Evolutionary conservation across 1,140 invertebrate species (phyloP).

Genomic region (Apis dorsata): DNA sequence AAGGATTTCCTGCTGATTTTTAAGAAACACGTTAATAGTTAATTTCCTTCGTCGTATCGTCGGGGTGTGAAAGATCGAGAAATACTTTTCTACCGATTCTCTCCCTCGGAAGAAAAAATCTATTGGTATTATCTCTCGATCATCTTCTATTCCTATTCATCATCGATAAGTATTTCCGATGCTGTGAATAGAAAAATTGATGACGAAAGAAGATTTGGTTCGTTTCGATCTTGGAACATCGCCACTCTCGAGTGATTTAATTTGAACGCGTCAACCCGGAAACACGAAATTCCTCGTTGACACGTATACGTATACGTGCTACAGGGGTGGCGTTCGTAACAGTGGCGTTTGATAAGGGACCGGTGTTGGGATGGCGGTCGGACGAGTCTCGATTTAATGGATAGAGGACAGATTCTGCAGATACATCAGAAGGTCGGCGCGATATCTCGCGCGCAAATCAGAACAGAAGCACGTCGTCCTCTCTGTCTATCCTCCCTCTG

Average conservation of each 20-base stretch:
- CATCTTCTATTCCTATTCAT: too few relatives aligned
- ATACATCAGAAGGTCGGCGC: slow-evolving; percentile 73
- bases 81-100: too few relatives aligned
- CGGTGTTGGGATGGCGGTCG: slow-evolving; percentile 37
- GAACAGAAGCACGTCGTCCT: slow-evolving; percentile 72
- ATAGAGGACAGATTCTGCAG: slow-evolving; percentile 76
- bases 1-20: slow-evolving; percentile 36
- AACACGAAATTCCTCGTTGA: slow-evolving; percentile 56
- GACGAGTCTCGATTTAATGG: slow-evolving; percentile 75
- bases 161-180: too few relatives aligned
- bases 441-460: slow-evolving; percentile 74
- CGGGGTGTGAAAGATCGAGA: neutral
- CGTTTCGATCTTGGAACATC: too few relatives aligned
- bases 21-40: neutral
- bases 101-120: too few relatives aligned
- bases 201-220: too few relatives aligned
- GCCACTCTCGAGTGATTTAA: neutral
- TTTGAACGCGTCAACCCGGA: slow-evolving; percentile 22
- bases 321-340: slow-evolving; percentile 43
- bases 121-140: too few relatives aligned
- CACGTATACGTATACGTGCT: slow-evolving; percentile 46
- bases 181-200: too few relatives aligned
- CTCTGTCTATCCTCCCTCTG: slow-evolving; percentile 29
- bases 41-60: too few relatives aligned
- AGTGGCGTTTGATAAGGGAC: slow-evolving; percentile 57